phyloP scores from a whole-genome alignment of 2,113 vertebrate species.

The Pontoporia blainvillei region DNA sequence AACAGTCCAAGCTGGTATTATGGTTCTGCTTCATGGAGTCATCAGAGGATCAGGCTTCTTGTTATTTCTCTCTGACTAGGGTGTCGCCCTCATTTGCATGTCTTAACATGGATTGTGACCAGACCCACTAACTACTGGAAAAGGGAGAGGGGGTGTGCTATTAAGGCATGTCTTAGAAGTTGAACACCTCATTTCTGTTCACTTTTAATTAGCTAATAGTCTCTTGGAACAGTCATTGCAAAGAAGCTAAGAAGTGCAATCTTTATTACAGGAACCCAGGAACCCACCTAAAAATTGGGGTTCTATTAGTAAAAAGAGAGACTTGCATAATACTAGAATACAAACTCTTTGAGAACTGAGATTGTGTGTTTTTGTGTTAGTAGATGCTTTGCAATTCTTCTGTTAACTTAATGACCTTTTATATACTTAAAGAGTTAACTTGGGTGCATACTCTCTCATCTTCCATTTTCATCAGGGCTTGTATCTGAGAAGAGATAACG shows the following conservation, averaged over 20 bases:
- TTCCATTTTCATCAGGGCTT: neutral
- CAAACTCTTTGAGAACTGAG: neutral
- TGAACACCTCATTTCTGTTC: neutral
- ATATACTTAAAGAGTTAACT: neutral
- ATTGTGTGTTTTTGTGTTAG: neutral
- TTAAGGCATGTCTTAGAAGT: neutral
- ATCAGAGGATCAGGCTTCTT: neutral
- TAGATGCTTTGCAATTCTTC: neutral
- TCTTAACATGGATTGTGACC: neutral
- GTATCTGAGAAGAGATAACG: neutral
- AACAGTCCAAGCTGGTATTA: neutral
- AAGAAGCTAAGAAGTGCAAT: neutral
- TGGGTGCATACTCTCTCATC: neutral
- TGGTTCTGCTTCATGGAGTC: neutral
- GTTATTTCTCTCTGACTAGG: neutral
- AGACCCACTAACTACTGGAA: neutral
- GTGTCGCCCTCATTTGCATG: neutral
- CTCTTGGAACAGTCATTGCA: neutral
- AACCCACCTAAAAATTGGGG: neutral
- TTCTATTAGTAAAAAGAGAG: neutral
- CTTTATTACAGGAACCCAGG: neutral
- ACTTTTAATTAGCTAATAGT: neutral
- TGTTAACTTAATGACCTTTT: neutral
- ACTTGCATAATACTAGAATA: neutral
- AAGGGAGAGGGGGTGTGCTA: neutral